Base-by-base conservation (phyloP, 2,888 invertebrate species). In the Cataglyphis livida region DNA sequence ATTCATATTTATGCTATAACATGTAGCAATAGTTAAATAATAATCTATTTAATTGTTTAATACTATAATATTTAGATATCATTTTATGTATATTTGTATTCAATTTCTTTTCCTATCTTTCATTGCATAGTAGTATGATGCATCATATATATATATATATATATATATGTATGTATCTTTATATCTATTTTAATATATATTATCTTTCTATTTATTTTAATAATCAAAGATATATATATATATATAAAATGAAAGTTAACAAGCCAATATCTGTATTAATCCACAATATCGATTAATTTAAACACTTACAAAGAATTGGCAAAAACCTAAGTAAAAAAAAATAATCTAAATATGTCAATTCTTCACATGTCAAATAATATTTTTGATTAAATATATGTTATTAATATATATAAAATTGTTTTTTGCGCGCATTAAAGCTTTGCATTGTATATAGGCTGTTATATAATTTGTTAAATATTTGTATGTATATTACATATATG, bases 61-160 rank as follows among this genome's bases (percentile, higher is more conserved):
- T 54, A 54, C 38, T 64, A 32, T 32, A 64, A 75, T 75, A 48
- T 64, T 82, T 25, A 28, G 7, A 54, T 74, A 78, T 35, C 18
- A 68, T 28, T 65, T 65, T 48, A 41, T 71, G 59, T 28, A 32
- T 74, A 68, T 48, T 51, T 71, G 59, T 28, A 32, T 74, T 10
- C 18, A 51, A 5, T 64, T 76, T 75, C 59, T 54, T 61, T 32
- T 35, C 25, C 79, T n/a, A 59, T 28, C 28, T 25, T 64, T 41
- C 10, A 83, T 64, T 54, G 41, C 62, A 75, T 68, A 38, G 10
- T 57, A 28, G 62, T 81, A 12, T 76, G 25, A 25, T 75, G 61
- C 88, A 86, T 88, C 1, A 25, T 25, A 0, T 25, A 25, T 25
- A 25, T 25, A 25, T 25, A 25, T 25, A 25, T 25, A 25, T 25